phyloP scores from a whole-genome alignment of 2,113 vertebrate genomes.

The Pterocles burchelli region DNA sequence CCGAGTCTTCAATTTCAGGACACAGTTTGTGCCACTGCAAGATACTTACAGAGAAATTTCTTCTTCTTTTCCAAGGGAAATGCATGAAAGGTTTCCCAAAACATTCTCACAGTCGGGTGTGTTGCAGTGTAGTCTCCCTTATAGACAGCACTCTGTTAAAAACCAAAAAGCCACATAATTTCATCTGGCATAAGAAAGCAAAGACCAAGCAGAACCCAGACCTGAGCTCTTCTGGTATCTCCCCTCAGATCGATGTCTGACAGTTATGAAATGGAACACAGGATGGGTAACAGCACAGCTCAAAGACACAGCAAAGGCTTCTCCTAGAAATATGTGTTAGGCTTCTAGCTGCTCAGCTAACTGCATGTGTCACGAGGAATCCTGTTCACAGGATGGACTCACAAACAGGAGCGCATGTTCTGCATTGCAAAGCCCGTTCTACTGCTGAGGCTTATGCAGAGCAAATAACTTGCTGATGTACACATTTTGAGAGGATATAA shows the following conservation, averaged over 20 bases:
- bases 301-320: not conserved
- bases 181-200: not conserved
- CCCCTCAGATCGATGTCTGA: not conserved
- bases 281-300: not conserved
- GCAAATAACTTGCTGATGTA: not conserved
- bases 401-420: accelerated
- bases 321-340: not conserved
- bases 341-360: not conserved
- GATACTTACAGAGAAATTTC: slow-evolving; percentile 90
- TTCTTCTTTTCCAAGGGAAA: slow-evolving; percentile 96
- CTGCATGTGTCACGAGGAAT: not conserved
- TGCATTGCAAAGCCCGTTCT: not conserved
- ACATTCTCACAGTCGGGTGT: slow-evolving; percentile 91
- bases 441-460: not conserved
- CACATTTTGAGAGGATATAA: not conserved
- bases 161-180: not conserved
- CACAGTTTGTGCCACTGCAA: not conserved
- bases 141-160: slow-evolving; percentile 86
- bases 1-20: not conserved
- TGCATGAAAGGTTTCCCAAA: slow-evolving; percentile 97
- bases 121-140: slow-evolving; percentile 91
- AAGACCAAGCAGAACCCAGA: not conserved
- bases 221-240: not conserved
- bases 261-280: not conserved
- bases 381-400: not conserved